These are phyloP conservation scores for Macrocentrus cingulum DNA, from an alignment of 1,140 invertebrate species.

Conservation along the genomic window DNA sequence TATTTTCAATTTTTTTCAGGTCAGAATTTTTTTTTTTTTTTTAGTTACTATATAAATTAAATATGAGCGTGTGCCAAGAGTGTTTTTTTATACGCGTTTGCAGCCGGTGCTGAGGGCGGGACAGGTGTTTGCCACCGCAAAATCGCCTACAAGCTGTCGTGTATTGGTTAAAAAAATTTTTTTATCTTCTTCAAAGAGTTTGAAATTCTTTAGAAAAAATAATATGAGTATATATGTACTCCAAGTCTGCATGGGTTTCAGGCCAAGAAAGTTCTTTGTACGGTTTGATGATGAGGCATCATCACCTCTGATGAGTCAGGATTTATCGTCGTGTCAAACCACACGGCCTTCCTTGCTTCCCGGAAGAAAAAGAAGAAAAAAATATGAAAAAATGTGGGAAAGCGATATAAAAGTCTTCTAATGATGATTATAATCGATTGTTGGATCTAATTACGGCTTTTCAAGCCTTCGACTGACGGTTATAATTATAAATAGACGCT, in stretches of 20 bases:
- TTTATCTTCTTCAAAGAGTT: not conserved
- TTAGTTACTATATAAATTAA: no score
- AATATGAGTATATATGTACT: no score
- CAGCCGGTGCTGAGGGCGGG: conserved; percentile 10
- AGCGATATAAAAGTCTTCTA: no score
- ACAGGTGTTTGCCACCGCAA: conserved; percentile 26
- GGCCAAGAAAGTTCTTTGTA: no score
- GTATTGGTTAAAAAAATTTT: conserved; percentile 10
- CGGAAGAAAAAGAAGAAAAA: not conserved
- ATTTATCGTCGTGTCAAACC: no score
- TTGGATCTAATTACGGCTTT: conserved; percentile 12
- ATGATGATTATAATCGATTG: conserved; percentile 10
- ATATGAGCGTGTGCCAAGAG: no score
- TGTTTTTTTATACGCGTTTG: not conserved
- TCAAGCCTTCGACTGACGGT: conserved; percentile 15
- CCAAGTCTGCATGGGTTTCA: no score
- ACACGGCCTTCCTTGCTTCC: not conserved
- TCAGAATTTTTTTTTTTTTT: conserved; percentile 5
- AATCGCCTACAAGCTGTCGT: conserved; percentile 35
- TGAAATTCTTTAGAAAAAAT: no score
- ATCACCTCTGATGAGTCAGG: no score
- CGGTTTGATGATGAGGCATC: no score
- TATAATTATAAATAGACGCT: conserved; percentile 8
- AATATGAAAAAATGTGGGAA: no score
- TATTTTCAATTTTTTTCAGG: not conserved